A percentile compares a stretch with the other conserved stretches of the same genome.
phyloP scores from a whole-genome alignment of 1,140 invertebrate genomes.

The Solenopsis fugax region DNA sequence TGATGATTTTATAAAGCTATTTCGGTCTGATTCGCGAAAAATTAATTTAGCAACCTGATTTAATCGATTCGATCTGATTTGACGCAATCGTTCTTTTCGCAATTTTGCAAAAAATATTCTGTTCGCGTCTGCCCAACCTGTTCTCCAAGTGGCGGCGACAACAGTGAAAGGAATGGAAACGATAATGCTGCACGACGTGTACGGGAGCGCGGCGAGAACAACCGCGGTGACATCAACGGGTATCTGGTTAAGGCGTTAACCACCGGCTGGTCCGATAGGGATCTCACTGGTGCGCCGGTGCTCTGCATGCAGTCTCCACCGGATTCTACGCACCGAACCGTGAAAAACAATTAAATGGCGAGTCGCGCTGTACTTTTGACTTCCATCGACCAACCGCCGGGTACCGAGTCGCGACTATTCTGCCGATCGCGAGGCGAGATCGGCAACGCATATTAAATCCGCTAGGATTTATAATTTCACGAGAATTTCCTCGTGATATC shows the following conservation, averaged over 20 bases:
- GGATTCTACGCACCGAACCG: constrained; percentile 28
- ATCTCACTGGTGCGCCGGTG: constrained; percentile 56
- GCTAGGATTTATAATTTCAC: background rate
- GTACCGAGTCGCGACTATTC: background rate
- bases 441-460: background rate
- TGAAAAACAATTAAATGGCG: constrained; percentile 59
- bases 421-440: background rate
- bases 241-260: constrained; percentile 57
- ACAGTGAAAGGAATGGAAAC: constrained; percentile 76
- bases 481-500: constrained; percentile 5
- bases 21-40: background rate
- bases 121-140: constrained; percentile 49
- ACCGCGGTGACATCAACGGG: constrained; percentile 65
- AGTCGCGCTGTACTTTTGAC: constrained; percentile 51
- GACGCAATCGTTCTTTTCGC: background rate
- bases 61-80: background rate
- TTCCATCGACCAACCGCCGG: background rate
- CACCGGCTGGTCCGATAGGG: constrained; percentile 50
- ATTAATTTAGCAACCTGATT: background rate
- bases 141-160: constrained; percentile 34
- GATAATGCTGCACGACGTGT: constrained; percentile 61
- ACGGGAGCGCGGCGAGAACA: constrained; percentile 48
- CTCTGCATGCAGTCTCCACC: constrained; percentile 2
- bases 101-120: constrained; percentile 3
- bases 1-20: no score